These are phyloP conservation scores for Drosophila suboccidentalis DNA, from an alignment of 2,888 invertebrate species.

Conservation along the genomic window DNA sequence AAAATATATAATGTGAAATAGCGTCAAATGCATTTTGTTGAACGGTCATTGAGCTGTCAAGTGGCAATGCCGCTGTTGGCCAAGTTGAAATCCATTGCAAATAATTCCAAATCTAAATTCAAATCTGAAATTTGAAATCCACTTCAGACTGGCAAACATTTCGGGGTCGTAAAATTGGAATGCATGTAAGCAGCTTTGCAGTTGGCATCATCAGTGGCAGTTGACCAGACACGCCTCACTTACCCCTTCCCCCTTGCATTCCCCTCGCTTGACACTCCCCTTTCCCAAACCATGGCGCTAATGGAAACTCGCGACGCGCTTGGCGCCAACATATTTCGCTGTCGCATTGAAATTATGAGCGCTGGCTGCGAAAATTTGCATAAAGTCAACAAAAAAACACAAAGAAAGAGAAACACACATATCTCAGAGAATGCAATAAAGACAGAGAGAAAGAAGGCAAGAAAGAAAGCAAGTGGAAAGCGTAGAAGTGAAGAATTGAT, in stretches of 20 bases:
- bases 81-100: conserved; percentile 31
- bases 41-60: conserved; percentile 64
- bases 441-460: conserved; percentile 2
- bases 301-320: conserved; percentile 54
- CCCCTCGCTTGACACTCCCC: not conserved
- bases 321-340: conserved; percentile 79
- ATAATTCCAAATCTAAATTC: conserved; percentile 38
- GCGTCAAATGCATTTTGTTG: conserved; percentile 41
- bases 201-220: conserved; percentile 45
- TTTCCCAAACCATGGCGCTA: conserved; percentile 47
- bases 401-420: conserved; percentile 19
- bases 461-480: conserved; percentile 57
- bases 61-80: conserved; percentile 24
- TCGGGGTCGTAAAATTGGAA: conserved; percentile 62
- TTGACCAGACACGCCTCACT: conserved; percentile 24
- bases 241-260: not conserved
- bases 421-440: conserved; percentile 39
- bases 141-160: conserved; percentile 56
- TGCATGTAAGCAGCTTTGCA: conserved; percentile 59
- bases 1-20: conserved; percentile 26
- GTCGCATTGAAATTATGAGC: conserved; percentile 76
- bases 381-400: conserved; percentile 51
- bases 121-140: conserved; percentile 56
- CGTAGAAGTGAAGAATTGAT: conserved; percentile 55
- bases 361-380: conserved; percentile 68